Conservation (phyloP, 2,797 vertebrate species). For the Poecilia velifera region DNA sequence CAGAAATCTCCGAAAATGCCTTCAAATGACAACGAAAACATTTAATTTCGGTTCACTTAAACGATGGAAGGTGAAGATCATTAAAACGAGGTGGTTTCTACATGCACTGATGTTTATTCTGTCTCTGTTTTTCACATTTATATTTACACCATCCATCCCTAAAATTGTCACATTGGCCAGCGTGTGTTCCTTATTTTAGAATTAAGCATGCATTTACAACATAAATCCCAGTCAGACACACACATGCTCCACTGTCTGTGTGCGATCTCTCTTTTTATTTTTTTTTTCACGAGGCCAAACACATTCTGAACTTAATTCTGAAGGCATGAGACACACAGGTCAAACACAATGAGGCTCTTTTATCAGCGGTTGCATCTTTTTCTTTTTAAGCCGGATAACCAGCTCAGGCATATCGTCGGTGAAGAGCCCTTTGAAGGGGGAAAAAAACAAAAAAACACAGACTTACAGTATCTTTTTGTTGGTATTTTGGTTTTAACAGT, state of each 20-base stretch:
- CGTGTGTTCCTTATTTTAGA: constrained; percentile 76
- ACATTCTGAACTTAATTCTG: constrained; percentile 74
- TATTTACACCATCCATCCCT: constrained; percentile 61
- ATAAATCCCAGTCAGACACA: constrained; percentile 25
- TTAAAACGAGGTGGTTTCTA: constrained; percentile 28
- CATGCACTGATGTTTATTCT: constrained; percentile 2
- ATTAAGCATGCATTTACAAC: constrained; percentile 64
- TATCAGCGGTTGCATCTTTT: constrained; percentile 55
- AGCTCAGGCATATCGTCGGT: constrained; percentile 30
- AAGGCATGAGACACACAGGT: constrained; percentile 68
- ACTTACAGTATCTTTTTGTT: constrained; percentile 11
- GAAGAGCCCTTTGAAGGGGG: constrained; percentile 14
- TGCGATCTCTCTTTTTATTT: constrained; percentile 2
- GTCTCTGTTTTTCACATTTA: constrained; percentile 35
- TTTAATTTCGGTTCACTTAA: constrained; percentile 4
- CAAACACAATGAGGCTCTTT: constrained; percentile 69
- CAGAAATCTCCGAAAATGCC: constrained; percentile 58
- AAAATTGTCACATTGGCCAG: constrained; percentile 64
- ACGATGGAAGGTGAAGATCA: constrained; percentile 7
- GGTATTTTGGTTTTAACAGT: constrained; percentile 10
- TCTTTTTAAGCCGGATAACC: constrained; percentile 21
- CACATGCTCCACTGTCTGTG: constrained; percentile 33
- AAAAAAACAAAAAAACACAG: background rate
- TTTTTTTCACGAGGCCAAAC: constrained; percentile 64
- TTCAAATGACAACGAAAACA: constrained; percentile 45